phyloP scores from a whole-genome alignment of 2,888 invertebrate species.

The Sarcophaga carnaria region DNA sequence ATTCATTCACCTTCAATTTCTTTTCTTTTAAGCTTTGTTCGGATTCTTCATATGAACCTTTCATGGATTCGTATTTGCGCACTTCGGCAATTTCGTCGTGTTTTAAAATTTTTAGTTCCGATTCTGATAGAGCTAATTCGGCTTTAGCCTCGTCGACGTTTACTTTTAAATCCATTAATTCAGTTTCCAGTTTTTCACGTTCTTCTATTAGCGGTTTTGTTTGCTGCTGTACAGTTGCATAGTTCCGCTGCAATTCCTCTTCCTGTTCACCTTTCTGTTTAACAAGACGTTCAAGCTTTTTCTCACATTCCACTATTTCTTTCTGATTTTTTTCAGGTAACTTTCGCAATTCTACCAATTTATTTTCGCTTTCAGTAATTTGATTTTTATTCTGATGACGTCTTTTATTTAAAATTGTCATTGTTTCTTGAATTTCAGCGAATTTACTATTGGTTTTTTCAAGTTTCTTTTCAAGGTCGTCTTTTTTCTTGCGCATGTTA shows the following conservation, averaged over 20 bases:
- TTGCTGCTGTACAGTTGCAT: slow-evolving; percentile 83
- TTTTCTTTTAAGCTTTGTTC: slow-evolving; percentile 85
- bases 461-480: slow-evolving; percentile 84
- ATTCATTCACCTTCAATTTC: slow-evolving; percentile 85
- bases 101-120: slow-evolving; percentile 89
- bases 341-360: slow-evolving; percentile 85
- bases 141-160: slow-evolving; percentile 88
- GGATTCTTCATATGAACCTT: slow-evolving; percentile 81
- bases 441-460: slow-evolving; percentile 86
- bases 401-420: slow-evolving; percentile 87
- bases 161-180: slow-evolving; percentile 87
- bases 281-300: slow-evolving; percentile 83
- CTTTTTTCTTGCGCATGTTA: slow-evolving; percentile 83
- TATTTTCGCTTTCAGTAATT: slow-evolving; percentile 86
- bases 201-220: slow-evolving; percentile 83
- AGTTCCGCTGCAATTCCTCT: slow-evolving; percentile 85
- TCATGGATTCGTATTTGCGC: slow-evolving; percentile 79
- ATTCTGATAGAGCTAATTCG: slow-evolving; percentile 84
- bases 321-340: slow-evolving; percentile 89
- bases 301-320: slow-evolving; percentile 87
- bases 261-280: slow-evolving; percentile 84
- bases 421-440: slow-evolving; percentile 86
- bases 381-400: slow-evolving; percentile 88
- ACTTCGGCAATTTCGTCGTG: slow-evolving; percentile 79
- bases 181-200: slow-evolving; percentile 84